Evolutionary conservation across 2,113 vertebrate genomes (phyloP).

Genomic region (Trichechus manatus): DNA sequence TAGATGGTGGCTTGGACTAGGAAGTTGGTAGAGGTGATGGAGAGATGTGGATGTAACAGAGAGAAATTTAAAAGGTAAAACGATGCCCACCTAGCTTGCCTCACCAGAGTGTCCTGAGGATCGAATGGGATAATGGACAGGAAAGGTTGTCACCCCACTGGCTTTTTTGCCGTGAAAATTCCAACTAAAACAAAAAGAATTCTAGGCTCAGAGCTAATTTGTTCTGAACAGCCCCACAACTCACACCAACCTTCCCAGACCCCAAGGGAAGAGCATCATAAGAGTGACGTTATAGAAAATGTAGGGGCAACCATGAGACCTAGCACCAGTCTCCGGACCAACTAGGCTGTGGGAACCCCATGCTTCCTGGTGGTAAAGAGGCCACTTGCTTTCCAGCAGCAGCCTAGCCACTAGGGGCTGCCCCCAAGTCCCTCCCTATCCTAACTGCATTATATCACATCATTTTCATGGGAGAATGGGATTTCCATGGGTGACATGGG

Average conservation of each 20-base stretch:
- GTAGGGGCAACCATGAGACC: neutral
- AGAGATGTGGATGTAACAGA: neutral
- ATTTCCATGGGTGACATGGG: conserved; percentile 85
- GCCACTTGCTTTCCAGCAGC: neutral
- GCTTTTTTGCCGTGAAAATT: conserved; percentile 32
- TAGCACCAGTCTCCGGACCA: neutral
- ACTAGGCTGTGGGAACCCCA: neutral
- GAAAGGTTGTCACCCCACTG: neutral
- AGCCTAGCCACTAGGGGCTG: neutral
- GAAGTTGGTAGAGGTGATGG: neutral
- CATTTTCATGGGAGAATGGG: conserved; percentile 87
- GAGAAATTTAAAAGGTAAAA: conserved; percentile 20
- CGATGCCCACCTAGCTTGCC: neutral
- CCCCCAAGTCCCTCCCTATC: conserved; percentile 76
- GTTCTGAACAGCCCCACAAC: neutral
- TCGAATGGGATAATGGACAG: neutral
- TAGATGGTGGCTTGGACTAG: neutral
- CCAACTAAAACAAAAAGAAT: conserved; percentile 33
- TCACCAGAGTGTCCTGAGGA: neutral
- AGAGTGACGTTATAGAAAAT: neutral
- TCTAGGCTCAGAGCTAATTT: neutral
- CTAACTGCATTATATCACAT: conserved; percentile 86
- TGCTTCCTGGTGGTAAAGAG: neutral
- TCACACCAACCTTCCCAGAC: neutral
- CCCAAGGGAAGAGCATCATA: neutral